phyloP scores from a whole-genome alignment of 2,888 invertebrate species.

The Trichopria drosophilae region DNA sequence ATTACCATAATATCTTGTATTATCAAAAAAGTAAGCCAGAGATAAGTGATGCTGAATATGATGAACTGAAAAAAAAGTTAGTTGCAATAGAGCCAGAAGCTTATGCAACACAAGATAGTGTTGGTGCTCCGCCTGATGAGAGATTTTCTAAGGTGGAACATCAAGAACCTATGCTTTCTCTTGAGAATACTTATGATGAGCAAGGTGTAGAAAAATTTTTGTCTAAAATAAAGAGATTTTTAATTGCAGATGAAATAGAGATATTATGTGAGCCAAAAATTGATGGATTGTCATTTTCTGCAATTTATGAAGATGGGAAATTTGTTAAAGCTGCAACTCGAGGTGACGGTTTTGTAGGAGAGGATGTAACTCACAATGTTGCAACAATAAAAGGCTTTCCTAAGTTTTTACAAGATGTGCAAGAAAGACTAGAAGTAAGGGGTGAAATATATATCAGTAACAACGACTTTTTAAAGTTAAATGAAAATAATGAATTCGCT shows the following conservation, averaged over 20 bases:
- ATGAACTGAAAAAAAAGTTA: conserved; percentile 23
- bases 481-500: conserved; percentile 15
- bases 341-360: conserved; percentile 20
- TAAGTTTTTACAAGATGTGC: conserved; percentile 8
- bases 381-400: conserved; percentile 21
- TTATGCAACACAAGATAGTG: conserved; percentile 16
- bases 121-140: conserved; percentile 19
- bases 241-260: conserved; percentile 11
- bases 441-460: conserved; percentile 14
- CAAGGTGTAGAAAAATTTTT: conserved; percentile 20
- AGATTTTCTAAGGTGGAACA: conserved; percentile 21
- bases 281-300: conserved; percentile 24
- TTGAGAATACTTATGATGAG: conserved; percentile 25
- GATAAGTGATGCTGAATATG: conserved; percentile 27
- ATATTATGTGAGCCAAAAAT: conserved; percentile 28
- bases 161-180: conserved; percentile 26
- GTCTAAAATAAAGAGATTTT: conserved; percentile 14
- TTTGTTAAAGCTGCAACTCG: conserved; percentile 12
- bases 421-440: conserved; percentile 12
- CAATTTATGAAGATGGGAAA: conserved; percentile 24
- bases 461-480: conserved; percentile 16
- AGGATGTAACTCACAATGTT: conserved; percentile 25
- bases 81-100: conserved; percentile 18
- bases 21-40: conserved; percentile 21
- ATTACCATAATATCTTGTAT: conserved; percentile 26